These are phyloP conservation scores for Stegophylla sp. DNA, from an alignment of 2,888 invertebrate species.

Conservation along the genomic window DNA sequence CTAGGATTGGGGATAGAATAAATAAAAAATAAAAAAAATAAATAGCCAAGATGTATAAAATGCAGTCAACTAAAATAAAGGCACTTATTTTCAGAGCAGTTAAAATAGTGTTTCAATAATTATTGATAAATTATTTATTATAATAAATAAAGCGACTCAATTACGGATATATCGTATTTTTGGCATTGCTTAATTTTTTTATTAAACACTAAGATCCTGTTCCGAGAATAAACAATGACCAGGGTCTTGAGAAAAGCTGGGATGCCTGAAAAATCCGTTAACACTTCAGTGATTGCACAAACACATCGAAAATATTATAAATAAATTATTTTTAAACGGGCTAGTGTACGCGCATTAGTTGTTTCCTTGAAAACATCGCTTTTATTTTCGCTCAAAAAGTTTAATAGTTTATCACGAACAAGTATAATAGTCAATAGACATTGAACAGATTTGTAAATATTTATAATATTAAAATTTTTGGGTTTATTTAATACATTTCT, in stretches of 20 bases:
- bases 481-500: no score
- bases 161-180: conserved; percentile 39
- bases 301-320: conserved; percentile 6
- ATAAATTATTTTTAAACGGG: conserved; percentile 40
- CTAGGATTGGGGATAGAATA: neutral
- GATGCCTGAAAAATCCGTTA: conserved; percentile 41
- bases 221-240: conserved; percentile 13
- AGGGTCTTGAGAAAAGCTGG: neutral
- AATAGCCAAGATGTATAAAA: conserved; percentile 11
- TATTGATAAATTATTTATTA: no score
- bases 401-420: neutral
- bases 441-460: conserved; percentile 21
- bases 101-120: no score
- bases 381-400: neutral
- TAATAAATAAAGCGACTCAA: conserved; percentile 29
- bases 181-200: conserved; percentile 42
- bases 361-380: neutral
- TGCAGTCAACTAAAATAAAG: neutral
- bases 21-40: conserved; percentile 10
- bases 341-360: neutral
- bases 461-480: neutral
- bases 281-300: conserved; percentile 40
- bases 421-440: neutral
- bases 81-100: conserved; percentile 21
- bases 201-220: conserved; percentile 27